Evolutionary conservation across 2,113 vertebrate genomes (phyloP).

Genomic region (Stercorarius parasiticus): DNA sequence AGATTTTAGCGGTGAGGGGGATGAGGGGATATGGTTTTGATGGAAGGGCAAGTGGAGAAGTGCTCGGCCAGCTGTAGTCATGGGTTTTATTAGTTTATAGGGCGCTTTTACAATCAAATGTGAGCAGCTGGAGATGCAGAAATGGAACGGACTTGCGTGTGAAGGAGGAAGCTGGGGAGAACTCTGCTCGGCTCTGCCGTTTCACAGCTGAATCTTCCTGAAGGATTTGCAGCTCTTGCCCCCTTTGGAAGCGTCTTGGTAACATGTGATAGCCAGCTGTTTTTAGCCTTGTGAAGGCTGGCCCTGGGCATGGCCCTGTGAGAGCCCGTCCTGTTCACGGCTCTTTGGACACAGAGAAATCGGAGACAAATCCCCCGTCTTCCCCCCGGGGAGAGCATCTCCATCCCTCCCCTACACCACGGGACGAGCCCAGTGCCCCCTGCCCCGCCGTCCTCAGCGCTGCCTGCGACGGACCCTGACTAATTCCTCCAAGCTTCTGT

Average conservation of each 20-base stretch:
- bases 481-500: background rate
- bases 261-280: rapidly evolving
- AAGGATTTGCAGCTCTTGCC: too few species aligned
- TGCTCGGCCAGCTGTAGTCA: rapidly evolving
- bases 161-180: background rate
- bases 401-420: rapidly evolving
- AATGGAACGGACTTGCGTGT: rapidly evolving
- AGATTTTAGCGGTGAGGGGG: background rate
- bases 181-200: background rate
- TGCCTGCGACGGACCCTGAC: rapidly evolving
- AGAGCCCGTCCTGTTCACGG: rapidly evolving
- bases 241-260: rapidly evolving
- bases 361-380: background rate
- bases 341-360: background rate
- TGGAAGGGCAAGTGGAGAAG: background rate
- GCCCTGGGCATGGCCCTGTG: background rate
- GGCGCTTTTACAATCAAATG: background rate
- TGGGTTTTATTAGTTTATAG: rapidly evolving
- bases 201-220: background rate
- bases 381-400: background rate
- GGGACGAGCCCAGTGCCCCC: background rate
- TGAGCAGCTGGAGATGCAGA: background rate
- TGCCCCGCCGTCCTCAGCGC: rapidly evolving
- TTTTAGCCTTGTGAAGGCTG: background rate
- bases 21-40: background rate